A percentile compares a stretch with the other conserved stretches of the same genome.
phyloP scores from a whole-genome alignment of 2,797 vertebrate species.

The Chelidonichthys spinosus region DNA sequence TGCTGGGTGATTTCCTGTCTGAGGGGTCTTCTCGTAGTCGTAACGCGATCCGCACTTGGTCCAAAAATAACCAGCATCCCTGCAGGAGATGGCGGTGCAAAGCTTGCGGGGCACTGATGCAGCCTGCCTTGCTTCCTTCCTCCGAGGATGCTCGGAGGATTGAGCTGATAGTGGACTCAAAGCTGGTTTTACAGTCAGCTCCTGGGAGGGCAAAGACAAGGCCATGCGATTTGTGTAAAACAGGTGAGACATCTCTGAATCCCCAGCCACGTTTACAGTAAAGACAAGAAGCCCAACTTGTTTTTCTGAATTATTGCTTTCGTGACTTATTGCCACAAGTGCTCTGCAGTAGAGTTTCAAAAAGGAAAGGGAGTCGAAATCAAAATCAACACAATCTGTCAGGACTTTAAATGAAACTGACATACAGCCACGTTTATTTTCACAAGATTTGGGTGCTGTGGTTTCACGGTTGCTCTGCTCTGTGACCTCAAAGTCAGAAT shows the following conservation, averaged over 20 bases:
- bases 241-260: constrained; percentile 52
- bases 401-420: constrained; percentile 48
- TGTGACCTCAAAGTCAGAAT: constrained; percentile 56
- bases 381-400: constrained; percentile 39
- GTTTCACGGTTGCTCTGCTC: constrained; percentile 71
- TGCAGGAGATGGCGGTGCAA: constrained; percentile 69
- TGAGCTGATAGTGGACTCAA: constrained; percentile 57
- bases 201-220: constrained; percentile 42
- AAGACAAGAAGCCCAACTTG: constrained; percentile 20
- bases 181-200: constrained; percentile 55
- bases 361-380: constrained; percentile 60
- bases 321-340: background rate
- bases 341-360: constrained; percentile 31
- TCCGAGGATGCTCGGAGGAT: constrained; percentile 69
- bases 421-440: constrained; percentile 63
- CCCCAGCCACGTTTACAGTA: constrained; percentile 5
- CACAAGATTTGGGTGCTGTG: constrained; percentile 50
- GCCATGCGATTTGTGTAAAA: constrained; percentile 25
- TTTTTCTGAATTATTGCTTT: constrained; percentile 35
- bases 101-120: constrained; percentile 62
- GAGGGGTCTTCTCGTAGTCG: constrained; percentile 77
- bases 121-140: constrained; percentile 74
- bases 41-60: constrained; percentile 69
- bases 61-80: constrained; percentile 82
- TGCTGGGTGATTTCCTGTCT: constrained; percentile 82